Conservation (phyloP, 2,797 vertebrate species). For the Bufotes viridis region DNA sequence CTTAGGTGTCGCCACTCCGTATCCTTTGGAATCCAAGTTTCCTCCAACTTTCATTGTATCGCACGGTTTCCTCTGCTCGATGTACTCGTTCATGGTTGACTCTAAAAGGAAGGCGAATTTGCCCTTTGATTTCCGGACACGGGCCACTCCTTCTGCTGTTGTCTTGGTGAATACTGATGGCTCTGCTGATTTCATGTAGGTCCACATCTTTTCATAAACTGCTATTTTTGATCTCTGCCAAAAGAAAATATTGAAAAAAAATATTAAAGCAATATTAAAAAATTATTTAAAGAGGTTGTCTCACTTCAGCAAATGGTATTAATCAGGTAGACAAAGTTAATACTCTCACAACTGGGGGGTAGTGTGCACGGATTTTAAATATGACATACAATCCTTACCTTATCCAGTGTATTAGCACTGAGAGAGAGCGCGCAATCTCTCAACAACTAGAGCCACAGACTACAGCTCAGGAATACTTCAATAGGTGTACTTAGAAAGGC, state of each 20-base stretch:
- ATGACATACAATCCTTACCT: no score
- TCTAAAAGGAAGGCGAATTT: slow-evolving; percentile 99
- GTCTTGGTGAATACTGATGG: slow-evolving; percentile 97
- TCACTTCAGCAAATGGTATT: no score
- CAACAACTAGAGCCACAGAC: no score
- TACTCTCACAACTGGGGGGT: not conserved
- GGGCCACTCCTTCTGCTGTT: slow-evolving; percentile 94
- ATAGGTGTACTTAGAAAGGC: no score
- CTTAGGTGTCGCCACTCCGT: slow-evolving; percentile 98
- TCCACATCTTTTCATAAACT: slow-evolving; percentile 99
- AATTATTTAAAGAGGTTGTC: not conserved
- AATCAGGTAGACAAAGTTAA: not conserved
- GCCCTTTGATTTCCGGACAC: slow-evolving; percentile 98
- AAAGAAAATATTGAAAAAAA: not conserved
- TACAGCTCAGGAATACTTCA: no score
- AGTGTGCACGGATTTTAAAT: no score
- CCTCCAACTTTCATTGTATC: slow-evolving; percentile 99
- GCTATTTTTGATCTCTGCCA: slow-evolving; percentile 98
- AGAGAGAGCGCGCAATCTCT: no score
- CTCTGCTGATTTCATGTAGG: slow-evolving; percentile 98
- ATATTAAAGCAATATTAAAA: not conserved
- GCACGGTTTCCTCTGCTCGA: slow-evolving; percentile 97
- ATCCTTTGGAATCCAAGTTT: slow-evolving; percentile 99
- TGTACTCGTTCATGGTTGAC: slow-evolving; percentile 99
- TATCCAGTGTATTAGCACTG: no score